Percentiles rank a stretch among this genome's conserved stretches.
These are phyloP conservation scores for Philopotamus ludificatus DNA, from an alignment of 1,140 invertebrate species.

Conservation along the genomic window DNA sequence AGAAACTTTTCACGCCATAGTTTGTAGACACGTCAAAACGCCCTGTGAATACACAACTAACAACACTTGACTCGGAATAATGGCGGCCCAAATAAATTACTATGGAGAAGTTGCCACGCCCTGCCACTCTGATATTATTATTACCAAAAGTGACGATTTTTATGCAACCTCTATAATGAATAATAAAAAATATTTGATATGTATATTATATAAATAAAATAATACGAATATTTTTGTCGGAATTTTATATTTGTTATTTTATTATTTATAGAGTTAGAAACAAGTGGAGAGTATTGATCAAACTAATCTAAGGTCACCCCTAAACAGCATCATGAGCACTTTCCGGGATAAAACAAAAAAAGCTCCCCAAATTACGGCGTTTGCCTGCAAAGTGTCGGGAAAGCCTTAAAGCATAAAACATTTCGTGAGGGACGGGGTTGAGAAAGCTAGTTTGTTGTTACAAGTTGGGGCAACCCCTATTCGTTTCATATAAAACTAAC, in stretches of 20 bases:
- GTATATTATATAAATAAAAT: not conserved
- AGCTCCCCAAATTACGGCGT: not conserved
- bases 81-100: conserved; percentile 26
- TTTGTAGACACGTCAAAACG: conserved; percentile 32
- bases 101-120: conserved; percentile 16
- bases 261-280: not conserved
- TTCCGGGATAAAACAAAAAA: not conserved
- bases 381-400: not conserved
- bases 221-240: not conserved
- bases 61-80: conserved; percentile 19
- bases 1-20: conserved; percentile 32
- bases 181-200: not conserved
- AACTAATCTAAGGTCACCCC: not conserved
- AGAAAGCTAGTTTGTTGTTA: conserved; percentile 29
- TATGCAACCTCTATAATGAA: not conserved
- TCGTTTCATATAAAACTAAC: conserved; percentile 22
- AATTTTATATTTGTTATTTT: not conserved
- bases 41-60: conserved; percentile 26
- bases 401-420: conserved; percentile 24
- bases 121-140: not conserved
- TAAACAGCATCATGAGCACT: not conserved
- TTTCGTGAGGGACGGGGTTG: conserved; percentile 6
- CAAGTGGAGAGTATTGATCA: not conserved
- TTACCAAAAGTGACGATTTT: not conserved
- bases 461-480: conserved; percentile 20